phyloP scores from a whole-genome alignment of 2,888 invertebrate species.

The Agonopterix heracliana region DNA sequence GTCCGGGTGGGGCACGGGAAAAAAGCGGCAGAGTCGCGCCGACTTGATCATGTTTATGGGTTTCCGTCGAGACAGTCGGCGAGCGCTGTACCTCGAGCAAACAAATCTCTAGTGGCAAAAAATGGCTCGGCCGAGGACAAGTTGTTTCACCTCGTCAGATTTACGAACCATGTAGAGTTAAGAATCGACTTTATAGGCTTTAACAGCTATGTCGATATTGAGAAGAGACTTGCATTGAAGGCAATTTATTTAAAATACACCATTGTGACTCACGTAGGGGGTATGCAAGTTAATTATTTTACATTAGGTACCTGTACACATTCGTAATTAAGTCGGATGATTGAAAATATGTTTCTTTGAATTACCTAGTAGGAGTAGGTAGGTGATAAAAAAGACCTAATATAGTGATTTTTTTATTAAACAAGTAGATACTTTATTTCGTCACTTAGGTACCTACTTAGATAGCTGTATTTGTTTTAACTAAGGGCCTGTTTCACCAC shows the following conservation, averaged over 20 bases:
- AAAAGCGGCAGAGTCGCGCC: conserved; percentile 66
- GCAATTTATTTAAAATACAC: neutral
- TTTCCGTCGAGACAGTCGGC: conserved; percentile 70
- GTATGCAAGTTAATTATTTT: too few species aligned
- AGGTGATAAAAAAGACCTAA: too few species aligned
- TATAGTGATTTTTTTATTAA: too few species aligned
- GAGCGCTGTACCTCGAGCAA: conserved; percentile 59
- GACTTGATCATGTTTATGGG: conserved; percentile 73
- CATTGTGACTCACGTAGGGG: too few species aligned
- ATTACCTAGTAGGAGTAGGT: too few species aligned
- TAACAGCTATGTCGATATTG: neutral
- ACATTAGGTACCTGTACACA: too few species aligned
- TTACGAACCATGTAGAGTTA: conserved; percentile 56
- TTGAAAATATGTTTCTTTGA: too few species aligned
- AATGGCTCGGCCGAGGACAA: conserved; percentile 67
- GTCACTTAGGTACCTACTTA: too few species aligned
- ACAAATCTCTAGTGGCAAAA: conserved; percentile 75
- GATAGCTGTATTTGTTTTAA: too few species aligned
- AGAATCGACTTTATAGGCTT: conserved; percentile 32
- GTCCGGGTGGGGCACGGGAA: conserved; percentile 53
- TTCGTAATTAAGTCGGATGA: too few species aligned
- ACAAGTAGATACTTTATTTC: too few species aligned
- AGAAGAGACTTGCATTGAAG: neutral
- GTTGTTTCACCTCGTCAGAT: conserved; percentile 71
- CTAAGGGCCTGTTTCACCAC: too few species aligned